Conservation (phyloP, 2,113 vertebrate species). For the Ameiurus melas region DNA sequence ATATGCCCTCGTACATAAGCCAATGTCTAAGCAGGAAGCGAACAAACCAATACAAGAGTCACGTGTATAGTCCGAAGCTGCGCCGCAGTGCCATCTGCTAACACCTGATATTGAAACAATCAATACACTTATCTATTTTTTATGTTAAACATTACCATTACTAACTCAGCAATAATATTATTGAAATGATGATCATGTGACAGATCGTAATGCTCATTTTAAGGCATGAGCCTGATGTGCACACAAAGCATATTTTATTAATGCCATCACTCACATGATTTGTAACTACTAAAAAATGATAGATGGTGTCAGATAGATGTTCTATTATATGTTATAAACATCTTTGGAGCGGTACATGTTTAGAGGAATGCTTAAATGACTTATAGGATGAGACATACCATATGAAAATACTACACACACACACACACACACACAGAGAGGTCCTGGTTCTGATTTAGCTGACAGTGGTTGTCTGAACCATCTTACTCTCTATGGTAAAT, state of each 20-base stretch:
- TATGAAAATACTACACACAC: neutral
- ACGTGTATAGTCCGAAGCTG: too few species aligned
- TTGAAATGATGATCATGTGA: neutral
- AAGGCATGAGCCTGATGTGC: neutral
- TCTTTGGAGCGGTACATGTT: neutral
- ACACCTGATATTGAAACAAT: neutral
- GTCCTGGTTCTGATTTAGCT: conserved; percentile 3
- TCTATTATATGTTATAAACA: neutral
- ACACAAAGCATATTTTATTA: neutral
- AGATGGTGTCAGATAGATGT: neutral
- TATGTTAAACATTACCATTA: neutral
- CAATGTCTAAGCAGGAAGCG: too few species aligned
- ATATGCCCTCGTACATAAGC: too few species aligned
- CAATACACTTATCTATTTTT: neutral
- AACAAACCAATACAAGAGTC: too few species aligned
- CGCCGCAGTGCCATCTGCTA: too few species aligned
- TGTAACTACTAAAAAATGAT: neutral
- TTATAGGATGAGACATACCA: neutral
- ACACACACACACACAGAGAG: neutral
- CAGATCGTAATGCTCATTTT: neutral
- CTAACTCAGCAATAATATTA: neutral
- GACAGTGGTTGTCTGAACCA: conserved; percentile 17
- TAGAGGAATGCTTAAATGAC: neutral
- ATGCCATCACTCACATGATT: neutral
- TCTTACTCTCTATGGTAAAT: conserved; percentile 6